Evolutionary conservation across 2,113 vertebrate species (phyloP).

Genomic region (Sphyrna mokarran): DNA sequence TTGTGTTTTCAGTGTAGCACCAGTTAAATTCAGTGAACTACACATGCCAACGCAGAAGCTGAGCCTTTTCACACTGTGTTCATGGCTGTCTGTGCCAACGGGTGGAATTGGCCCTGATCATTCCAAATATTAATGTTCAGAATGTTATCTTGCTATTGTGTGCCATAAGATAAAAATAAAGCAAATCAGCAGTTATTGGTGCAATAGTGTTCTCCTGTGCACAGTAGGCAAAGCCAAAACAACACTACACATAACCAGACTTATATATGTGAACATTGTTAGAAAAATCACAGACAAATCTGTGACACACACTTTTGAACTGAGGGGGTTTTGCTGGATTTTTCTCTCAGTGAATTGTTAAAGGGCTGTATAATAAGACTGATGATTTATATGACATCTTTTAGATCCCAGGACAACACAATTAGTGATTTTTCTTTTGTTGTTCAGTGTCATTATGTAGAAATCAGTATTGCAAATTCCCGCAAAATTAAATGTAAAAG

Average conservation of each 20-base stretch:
- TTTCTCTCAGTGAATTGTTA: neutral
- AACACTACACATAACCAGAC: neutral
- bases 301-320: neutral
- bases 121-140: neutral
- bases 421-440: neutral
- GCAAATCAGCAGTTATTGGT: neutral
- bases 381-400: neutral
- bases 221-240: neutral
- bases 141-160: neutral
- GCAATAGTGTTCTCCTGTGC: neutral
- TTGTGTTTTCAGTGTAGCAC: neutral
- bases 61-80: neutral
- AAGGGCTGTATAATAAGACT: neutral
- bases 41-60: neutral
- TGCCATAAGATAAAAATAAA: neutral
- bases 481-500: neutral
- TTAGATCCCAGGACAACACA: neutral
- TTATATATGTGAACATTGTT: neutral
- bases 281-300: neutral
- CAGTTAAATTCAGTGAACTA: conserved; percentile 7
- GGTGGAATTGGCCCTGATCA: neutral
- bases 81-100: neutral
- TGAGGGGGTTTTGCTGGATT: neutral
- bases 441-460: neutral
- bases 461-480: neutral